Evolutionary conservation across 2,797 vertebrate genomes (phyloP).

Genomic region (Taeniopygia guttata): DNA sequence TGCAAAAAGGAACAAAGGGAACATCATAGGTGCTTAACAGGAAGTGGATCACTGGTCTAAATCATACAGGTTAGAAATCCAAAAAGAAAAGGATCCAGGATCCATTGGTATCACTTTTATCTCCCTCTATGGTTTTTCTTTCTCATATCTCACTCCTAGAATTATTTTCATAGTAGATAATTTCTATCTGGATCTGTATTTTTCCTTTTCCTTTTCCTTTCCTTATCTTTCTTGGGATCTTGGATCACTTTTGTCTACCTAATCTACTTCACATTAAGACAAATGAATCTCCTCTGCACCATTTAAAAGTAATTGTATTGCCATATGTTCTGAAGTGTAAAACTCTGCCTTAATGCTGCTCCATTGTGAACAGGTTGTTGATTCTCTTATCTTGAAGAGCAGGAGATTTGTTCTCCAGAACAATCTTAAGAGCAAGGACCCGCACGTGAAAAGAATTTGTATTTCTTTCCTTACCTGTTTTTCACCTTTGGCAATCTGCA

Average conservation of each 20-base stretch:
- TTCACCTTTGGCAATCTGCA: not conserved
- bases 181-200: fast-evolving
- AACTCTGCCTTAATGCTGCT: not conserved
- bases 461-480: not conserved
- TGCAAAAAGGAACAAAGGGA: not conserved
- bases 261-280: not conserved
- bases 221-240: not conserved
- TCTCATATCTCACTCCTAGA: not conserved
- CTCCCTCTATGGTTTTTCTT: not conserved
- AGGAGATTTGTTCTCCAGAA: not conserved
- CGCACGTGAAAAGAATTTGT: not conserved
- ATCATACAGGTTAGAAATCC: not conserved
- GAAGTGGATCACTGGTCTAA: not conserved
- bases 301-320: not conserved
- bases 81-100: not conserved
- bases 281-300: not conserved
- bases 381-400: not conserved
- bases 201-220: not conserved
- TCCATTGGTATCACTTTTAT: not conserved
- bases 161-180: not conserved
- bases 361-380: not conserved
- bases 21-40: not conserved
- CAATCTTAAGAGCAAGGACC: not conserved
- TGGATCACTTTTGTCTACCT: not conserved
- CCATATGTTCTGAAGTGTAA: not conserved